Base-by-base conservation (phyloP, 2,888 invertebrate genomes). In the Eristalis arbustorum region DNA sequence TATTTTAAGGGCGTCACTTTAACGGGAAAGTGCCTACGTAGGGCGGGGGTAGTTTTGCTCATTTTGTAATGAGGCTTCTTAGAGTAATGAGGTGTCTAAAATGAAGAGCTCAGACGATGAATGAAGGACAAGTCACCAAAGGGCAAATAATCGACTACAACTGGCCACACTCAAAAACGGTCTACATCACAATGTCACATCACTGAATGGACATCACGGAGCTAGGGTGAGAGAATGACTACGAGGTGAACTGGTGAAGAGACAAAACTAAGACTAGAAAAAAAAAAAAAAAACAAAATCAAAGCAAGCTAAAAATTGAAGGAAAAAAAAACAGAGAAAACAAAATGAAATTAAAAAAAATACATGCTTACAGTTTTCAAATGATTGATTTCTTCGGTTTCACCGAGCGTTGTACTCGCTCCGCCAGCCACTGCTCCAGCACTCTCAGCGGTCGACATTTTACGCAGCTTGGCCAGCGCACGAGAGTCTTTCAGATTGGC, bases 361-460 rank as follows among this genome's bases (percentile, higher is more conserved):
- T 69, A 74, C 89, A 91, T 91, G 92, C 93, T 93, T 93, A 93
- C 93, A 91, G 92, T 91, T 92, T 91, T 92, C 87, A 93, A 91
- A 90, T 92, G 92, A 92, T 91, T 91, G 88, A 92, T 90, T 90
- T 93, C 93, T 90, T 93, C 91, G 85, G 90, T 90, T 88, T 92
- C 92, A 88, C 89, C 90, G 68, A 75, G 23, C 34, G 73, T 40
- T 62, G 89, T 82, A 88, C 87, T 88, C 64, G 77, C 74, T 88
- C 88, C 90, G 88, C 84, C 89, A 88, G 89, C 83, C 77, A 89
- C 88, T 88, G 89, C 88, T 82, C 85, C 89, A 81, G 80, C 62
- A n/a, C 73, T 74, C 66, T 88, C 89, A 56, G 88, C 40, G 22
- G 64, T 80, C 14, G 82, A 81, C 49, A 88, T 49, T 73, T 88